Base-by-base conservation (phyloP, 2,113 vertebrate genomes). In the Hyaena hyaena region DNA sequence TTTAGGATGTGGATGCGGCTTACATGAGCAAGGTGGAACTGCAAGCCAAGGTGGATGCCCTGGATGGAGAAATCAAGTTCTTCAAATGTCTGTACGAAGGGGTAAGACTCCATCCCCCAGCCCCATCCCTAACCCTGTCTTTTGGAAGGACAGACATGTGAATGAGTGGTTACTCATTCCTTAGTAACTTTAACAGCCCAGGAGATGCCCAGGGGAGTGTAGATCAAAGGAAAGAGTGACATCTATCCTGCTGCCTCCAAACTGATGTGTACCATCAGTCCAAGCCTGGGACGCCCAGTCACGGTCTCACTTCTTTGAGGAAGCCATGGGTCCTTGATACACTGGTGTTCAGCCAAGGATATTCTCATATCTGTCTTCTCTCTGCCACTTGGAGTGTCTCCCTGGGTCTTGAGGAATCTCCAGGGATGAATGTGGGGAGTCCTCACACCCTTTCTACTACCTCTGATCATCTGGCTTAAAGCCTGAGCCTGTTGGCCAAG, bases 1-100 rank as follows among this genome's bases (percentile, higher is more conserved):
- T 77, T 65, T 35, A 98, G 98, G 99, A 99, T 80, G 99, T 99
- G 79, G 99, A 99, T 82, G 98, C 98, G 7, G 99, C 99, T 14
- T 99, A 99, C 98, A 99, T 99, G 99, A 99, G 98, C 98, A 99
- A 99, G 96, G 99, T 99, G 76, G 99, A 99, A 97, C 98, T 99
- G 71, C 99, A 99, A 92, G 99, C 99, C 95, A 99, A 98, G 97
- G 98, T 98, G 88, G 99, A 99, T 21, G 97, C 98, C 68, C 98
- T 99, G 97, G 99, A 99, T 65, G 98, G 99, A 98, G 99, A 99
- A 95, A 99, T 99, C 98, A 99, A 99, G 97, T 99, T 99, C 98
- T 99, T 99, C 98, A 99, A 99, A 95, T 98, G 99, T 31, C 76
- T 99, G 93, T 99, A 99, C 1, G 99, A 99, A 83, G 98, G 98